phyloP scores from a whole-genome alignment of 2,888 invertebrate genomes.

The Drosophila tanythrix region DNA sequence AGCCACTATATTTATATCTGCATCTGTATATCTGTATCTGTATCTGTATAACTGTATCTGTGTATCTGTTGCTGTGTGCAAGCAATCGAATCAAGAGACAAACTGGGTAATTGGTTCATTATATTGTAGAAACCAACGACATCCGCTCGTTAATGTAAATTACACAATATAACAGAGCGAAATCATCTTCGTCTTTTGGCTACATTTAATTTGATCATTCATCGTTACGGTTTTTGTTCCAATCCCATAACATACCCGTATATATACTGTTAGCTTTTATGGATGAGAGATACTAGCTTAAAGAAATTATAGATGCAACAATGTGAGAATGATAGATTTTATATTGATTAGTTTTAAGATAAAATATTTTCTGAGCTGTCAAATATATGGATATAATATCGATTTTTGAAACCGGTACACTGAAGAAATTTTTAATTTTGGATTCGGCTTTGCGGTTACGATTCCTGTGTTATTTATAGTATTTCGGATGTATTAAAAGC shows the following conservation, averaged over 20 bases:
- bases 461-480: background rate
- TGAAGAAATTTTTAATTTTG: no score
- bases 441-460: background rate
- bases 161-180: conserved; percentile 62
- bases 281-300: background rate
- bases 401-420: background rate
- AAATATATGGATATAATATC: background rate
- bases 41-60: conserved; percentile 18
- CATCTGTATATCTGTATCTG: conserved; percentile 2
- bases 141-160: conserved; percentile 78
- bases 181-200: conserved; percentile 1
- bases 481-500: background rate
- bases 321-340: background rate
- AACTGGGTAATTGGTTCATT: conserved; percentile 80
- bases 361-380: background rate
- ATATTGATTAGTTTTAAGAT: background rate
- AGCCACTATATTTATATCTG: conserved; percentile 12
- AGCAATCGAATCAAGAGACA: conserved; percentile 80
- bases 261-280: background rate
- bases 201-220: conserved; percentile 1
- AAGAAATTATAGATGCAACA: background rate
- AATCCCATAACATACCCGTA: background rate
- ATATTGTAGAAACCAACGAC: conserved; percentile 78
- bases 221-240: background rate
- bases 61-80: conserved; percentile 30